A percentile compares a stretch with the other conserved stretches of the same genome.
phyloP scores from a whole-genome alignment of 2,797 vertebrate species.

The Sebastes vulpes region DNA sequence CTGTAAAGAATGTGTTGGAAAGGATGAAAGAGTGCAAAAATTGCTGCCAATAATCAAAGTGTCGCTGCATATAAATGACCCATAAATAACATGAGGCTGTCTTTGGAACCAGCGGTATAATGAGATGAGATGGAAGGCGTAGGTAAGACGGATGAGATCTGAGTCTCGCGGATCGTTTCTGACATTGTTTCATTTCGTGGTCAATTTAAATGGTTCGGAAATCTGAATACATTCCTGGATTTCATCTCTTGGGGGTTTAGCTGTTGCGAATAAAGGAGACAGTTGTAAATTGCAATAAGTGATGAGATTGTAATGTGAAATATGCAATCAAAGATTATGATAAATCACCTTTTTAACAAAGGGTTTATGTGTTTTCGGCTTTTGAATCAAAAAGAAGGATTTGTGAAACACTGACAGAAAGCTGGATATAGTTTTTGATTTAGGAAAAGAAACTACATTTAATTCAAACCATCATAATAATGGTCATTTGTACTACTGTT shows the following conservation, averaged over 20 bases:
- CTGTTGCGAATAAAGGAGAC: background rate
- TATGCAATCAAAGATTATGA: background rate
- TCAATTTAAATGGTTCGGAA: background rate
- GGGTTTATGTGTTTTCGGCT: background rate
- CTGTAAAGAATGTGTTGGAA: slow-evolving; percentile 54
- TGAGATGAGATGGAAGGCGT: slow-evolving; percentile 14
- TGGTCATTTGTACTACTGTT: background rate
- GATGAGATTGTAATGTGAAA: background rate
- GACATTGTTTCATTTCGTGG: slow-evolving; percentile 10
- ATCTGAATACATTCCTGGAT: background rate
- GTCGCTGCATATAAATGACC: slow-evolving; percentile 13
- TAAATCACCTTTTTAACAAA: background rate
- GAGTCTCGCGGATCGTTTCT: background rate
- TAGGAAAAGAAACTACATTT: too few species aligned
- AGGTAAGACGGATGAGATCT: background rate
- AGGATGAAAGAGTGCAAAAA: background rate
- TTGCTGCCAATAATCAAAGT: slow-evolving; percentile 11
- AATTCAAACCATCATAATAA: background rate
- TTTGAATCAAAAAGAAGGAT: background rate
- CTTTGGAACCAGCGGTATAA: background rate
- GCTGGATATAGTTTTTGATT: too few species aligned
- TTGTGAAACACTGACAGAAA: background rate
- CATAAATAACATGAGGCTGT: background rate
- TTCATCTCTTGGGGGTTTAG: background rate
- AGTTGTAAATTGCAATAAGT: background rate